Base-by-base conservation (phyloP, 2,888 invertebrate species). In the Troglohyphantes excavatus region DNA sequence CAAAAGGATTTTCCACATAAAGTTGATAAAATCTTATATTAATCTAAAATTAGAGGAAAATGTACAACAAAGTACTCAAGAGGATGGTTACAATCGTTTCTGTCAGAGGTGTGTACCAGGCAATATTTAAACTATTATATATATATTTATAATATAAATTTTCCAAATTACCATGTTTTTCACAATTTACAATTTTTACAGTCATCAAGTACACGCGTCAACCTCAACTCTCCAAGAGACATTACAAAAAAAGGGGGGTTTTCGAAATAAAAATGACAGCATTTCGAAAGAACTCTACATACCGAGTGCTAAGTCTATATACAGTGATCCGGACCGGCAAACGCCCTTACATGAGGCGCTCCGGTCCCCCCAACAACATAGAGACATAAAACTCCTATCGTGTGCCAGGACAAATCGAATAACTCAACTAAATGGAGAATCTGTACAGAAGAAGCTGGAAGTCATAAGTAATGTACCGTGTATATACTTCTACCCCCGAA, bases 101-200 rank as follows among this genome's bases (percentile, higher is more conserved):
- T 82, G 65, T 59, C 76, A 33, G 53, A 68, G 53, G 53, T 72
- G 78, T 86, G 79, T 85, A 79, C 21, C 59, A 86, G 67, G 43
- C 68, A 79, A 75, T 68, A 29, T 23, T 86, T 79, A 76, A 72
- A 72, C 86, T 86, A 79, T 84, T 86, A 79, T 86, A 85, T 84
- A 85, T 79, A 76, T 83, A 43, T 85, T 76, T 87, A 88, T 86
- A 72, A 79, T 86, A 88, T 90, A 84, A 63, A 81, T 78, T 68
- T 53, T 83, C 83, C 83, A 90, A 84, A 84, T 89, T 83, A 72
- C 76, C 83, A 76, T 43, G 59, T 59, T 76, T 82, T 78, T 83
- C 29, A 90, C 72, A 90, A 90, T 90, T 83, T 90, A 90, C 90
- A 90, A 75, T 90, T 90, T 90, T 81, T 90, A 90, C 90, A 90